Conservation (phyloP, 1,140 invertebrate species). For the Solen grandis region DNA sequence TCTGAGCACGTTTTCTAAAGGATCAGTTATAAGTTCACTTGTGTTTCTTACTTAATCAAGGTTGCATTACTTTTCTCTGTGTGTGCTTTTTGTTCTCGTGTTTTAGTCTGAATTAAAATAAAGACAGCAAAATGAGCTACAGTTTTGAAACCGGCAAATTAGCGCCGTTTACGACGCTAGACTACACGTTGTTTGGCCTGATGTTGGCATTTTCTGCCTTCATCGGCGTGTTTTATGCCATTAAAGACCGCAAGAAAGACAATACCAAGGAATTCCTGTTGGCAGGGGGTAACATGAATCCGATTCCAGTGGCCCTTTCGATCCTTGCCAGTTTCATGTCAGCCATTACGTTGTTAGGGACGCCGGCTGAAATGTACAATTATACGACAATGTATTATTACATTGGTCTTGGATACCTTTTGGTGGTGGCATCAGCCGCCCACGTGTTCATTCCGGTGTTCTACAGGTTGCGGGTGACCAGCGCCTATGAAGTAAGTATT, state of each 20-base stretch:
- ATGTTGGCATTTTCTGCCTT: conserved; percentile 78
- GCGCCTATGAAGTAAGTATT: conserved; percentile 88
- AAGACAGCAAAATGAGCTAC: conserved; percentile 44
- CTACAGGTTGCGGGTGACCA: conserved; percentile 90
- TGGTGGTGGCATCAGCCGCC: conserved; percentile 86
- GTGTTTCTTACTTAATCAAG: too few species aligned
- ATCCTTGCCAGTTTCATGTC: conserved; percentile 91
- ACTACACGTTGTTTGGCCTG: conserved; percentile 66
- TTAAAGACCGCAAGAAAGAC: conserved; percentile 91
- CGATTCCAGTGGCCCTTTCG: conserved; percentile 71
- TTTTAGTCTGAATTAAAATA: too few species aligned
- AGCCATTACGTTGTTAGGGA: conserved; percentile 91
- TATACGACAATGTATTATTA: conserved; percentile 69
- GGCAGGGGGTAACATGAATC: conserved; percentile 88
- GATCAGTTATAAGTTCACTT: too few species aligned
- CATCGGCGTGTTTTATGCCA: conserved; percentile 90
- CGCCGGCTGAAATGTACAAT: conserved; percentile 71
- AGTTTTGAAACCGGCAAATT: conserved; percentile 61
- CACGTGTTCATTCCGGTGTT: conserved; percentile 94
- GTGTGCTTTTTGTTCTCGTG: too few species aligned
- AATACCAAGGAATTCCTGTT: conserved; percentile 91
- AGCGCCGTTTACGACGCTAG: conserved; percentile 47
- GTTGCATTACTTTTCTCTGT: too few species aligned
- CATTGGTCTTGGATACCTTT: conserved; percentile 74
- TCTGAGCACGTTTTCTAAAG: too few species aligned